Base-by-base conservation (phyloP, 2,113 vertebrate species). In the Helogale parvula region DNA sequence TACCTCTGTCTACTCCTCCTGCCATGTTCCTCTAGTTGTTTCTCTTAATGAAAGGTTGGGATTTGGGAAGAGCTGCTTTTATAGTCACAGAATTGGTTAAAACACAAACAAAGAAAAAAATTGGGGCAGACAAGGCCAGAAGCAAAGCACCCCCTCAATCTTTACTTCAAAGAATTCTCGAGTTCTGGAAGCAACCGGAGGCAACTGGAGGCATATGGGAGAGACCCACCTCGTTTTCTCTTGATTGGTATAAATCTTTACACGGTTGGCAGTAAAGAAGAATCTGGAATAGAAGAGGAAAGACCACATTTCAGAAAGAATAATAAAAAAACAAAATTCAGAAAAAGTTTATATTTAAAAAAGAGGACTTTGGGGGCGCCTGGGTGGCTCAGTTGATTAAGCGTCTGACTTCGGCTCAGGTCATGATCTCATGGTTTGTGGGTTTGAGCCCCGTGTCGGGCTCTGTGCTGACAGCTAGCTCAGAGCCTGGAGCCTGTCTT, bases 201-300 rank as follows among this genome's bases (percentile, higher is more conserved):
- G 52, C 80, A 68, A 77, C 0, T 23, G 1, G 16, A 41, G 57
- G 52, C 80, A 68, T 1, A 5, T 0, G 0, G 47, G 66, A 54
- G 25, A 79, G 52, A 96, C 98, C 63, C 98, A 99, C 99, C 99
- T 99, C 2, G 99, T 99, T 98, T 98, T 99, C 98, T 99, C 99
- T 91, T 99, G 98, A 50, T 99, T 99, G 96, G 99, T 99, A 90
- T 99, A 99, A 93, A 99, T 98, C 98, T 98, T 99, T 92, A 99
- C 98, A 93, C 89, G 99, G 83, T 99, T 98, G 14, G 99, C 99
- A 41, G 99, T 98, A 1, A 99, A 99, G 66, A 98, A 96, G 97
- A 99, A 99, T 95, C 99, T 99, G 98, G 57, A 96, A 98, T 25
- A 84, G 93, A 60, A 97, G 68, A 91, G 38, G 13, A 72, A 66